Conservation (phyloP, 2,113 vertebrate species). For the Turdus rufiventris region DNA sequence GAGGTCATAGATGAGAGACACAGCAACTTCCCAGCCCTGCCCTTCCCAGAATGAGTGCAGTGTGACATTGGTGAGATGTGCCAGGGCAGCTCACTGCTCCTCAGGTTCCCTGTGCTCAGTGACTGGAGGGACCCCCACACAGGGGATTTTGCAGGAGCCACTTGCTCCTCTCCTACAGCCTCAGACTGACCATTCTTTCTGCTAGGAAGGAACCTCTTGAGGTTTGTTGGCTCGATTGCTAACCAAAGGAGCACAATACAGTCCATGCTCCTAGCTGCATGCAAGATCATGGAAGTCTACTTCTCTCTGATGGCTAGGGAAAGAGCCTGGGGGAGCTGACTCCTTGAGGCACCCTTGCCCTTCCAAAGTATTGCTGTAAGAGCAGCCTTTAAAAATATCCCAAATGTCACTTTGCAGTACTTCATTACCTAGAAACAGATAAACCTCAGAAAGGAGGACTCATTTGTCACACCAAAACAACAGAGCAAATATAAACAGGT, state of each 20-base stretch:
- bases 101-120: fast-evolving
- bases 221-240: neutral
- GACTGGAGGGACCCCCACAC: neutral
- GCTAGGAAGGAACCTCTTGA: neutral
- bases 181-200: neutral
- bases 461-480: neutral
- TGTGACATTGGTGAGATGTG: fast-evolving
- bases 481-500: neutral
- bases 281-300: neutral
- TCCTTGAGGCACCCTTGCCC: fast-evolving
- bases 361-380: neutral
- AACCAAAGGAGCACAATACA: fast-evolving
- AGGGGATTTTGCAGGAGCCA: neutral
- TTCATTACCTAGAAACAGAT: neutral
- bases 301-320: neutral
- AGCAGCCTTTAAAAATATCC: neutral
- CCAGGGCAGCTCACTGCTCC: neutral
- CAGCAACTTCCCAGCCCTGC: neutral
- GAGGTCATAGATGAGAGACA: fast-evolving
- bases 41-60: fast-evolving
- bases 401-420: neutral
- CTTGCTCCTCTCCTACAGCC: neutral
- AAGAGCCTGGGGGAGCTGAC: neutral
- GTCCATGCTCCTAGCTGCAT: neutral
- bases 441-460: neutral